Evolutionary conservation across 2,113 vertebrate genomes (phyloP), one percentile per base, ranked within the genome.

Genomic region (Tinamus guttatus): DNA sequence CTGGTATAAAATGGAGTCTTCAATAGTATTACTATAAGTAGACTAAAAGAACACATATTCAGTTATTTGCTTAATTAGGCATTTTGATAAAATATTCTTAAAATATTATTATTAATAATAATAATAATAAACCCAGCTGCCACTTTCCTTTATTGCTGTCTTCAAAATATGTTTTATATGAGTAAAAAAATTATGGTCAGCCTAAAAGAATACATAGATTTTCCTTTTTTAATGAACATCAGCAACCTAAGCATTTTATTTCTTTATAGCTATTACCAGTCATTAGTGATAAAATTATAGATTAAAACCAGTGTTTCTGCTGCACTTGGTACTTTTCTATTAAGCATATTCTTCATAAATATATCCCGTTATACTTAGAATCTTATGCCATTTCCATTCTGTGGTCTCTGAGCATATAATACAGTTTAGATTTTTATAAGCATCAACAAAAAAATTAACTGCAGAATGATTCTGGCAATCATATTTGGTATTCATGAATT

Each of bases 71-170:
- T 22, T 49, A 69, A 49, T 49, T 47, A 25, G 49, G 47, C 19
- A 40, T 12, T 34, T n/a, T 45, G 43, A 45, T 68, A 54, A n/a
- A 43, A 68, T 45, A 30, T 25, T 43, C 19, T n/a, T 68, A 68
- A 43, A 43, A 28, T 67, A n/a, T n/a, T n/a, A n/a, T n/a, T n/a
- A n/a, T n/a, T n/a, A 43, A 67, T 21, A 12, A 20, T 10, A 49
- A 49, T 21, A 49, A 20, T 49, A 49, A 49, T n/a, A 20, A 60
- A 63, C 5, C 0, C 3, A 60, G 1, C 2, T 74, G 4, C n/a
- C 13, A 43, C 14, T 15, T 85, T 65, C 19, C 22, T 68, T 71
- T 63, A 43, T 16, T 27, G 2, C 20, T n/a, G 2, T 32, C 1
- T 75, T 89, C 64, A 76, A 64, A 80, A 59, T 19, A 49, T 18